These are phyloP conservation scores for Anorthoa munda DNA, from an alignment of 2,888 invertebrate genomes.

Conservation along the genomic window DNA sequence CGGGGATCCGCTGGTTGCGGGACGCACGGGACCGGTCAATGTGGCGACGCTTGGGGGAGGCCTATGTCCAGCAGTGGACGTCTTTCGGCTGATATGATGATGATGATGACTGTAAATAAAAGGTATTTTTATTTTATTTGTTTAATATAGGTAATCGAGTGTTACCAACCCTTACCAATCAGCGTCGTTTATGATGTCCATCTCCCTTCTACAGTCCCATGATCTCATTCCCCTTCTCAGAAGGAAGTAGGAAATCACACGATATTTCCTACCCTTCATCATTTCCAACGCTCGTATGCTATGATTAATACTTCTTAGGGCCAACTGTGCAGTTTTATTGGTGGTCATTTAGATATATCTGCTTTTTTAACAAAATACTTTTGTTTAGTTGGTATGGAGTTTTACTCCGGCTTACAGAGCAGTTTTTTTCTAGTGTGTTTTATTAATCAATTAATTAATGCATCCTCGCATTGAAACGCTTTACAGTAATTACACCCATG, in stretches of 20 bases:
- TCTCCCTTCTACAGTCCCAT: constrained; percentile 58
- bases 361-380: constrained; percentile 15
- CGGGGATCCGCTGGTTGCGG: no score
- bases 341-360: constrained; percentile 14
- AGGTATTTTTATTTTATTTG: no score
- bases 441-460: not conserved
- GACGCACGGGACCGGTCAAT: no score
- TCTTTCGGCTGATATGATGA: no score
- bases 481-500: no score
- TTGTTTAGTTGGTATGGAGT: not conserved
- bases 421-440: not conserved
- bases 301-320: constrained; percentile 43
- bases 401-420: not conserved
- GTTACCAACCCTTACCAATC: constrained; percentile 31
- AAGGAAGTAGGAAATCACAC: constrained; percentile 67
- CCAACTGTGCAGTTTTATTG: constrained; percentile 28
- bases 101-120: no score
- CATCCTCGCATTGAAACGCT: not conserved
- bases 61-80: no score
- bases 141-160: not conserved
- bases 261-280: constrained; percentile 67
- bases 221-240: constrained; percentile 47
- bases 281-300: constrained; percentile 49
- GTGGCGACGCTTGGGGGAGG: no score
- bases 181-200: constrained; percentile 61